These are phyloP conservation scores for Asobara japonica DNA, from an alignment of 1,140 invertebrate species.

Conservation along the genomic window DNA sequence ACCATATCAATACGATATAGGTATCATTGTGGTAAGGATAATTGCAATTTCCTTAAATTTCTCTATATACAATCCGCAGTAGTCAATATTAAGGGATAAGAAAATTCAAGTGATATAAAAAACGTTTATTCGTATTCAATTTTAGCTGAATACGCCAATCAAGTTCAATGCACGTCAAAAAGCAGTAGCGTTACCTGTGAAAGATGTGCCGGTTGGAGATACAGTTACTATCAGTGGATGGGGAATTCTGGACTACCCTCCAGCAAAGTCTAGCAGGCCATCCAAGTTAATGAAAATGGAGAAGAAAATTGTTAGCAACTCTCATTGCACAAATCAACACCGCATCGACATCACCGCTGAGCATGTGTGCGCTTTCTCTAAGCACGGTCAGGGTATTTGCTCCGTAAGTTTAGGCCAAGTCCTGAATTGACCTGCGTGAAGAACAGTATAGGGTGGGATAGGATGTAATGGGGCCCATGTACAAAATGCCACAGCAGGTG, in stretches of 20 bases:
- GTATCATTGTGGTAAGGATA: background rate
- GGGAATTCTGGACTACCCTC: background rate
- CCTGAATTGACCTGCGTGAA: too few relatives aligned
- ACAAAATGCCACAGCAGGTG: too few relatives aligned
- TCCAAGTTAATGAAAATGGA: background rate
- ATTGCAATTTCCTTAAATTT: too few relatives aligned
- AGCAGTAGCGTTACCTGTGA: background rate
- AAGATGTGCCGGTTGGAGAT: background rate
- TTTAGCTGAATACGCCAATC: background rate
- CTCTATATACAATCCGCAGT: too few relatives aligned
- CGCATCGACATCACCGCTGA: background rate
- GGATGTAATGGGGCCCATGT: too few relatives aligned
- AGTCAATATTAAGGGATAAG: too few relatives aligned
- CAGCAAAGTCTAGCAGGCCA: background rate
- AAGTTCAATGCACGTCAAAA: background rate
- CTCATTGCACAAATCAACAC: background rate
- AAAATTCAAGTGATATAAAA: too few relatives aligned
- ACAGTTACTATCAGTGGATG: background rate
- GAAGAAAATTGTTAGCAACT: background rate
- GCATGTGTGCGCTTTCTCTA: background rate
- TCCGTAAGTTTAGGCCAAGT: too few relatives aligned
- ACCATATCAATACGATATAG: background rate
- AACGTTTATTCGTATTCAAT: background rate
- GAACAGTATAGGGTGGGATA: too few relatives aligned
- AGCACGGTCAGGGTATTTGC: background rate